These are phyloP conservation scores for Nemotelus nigrinus DNA, from an alignment of 2,888 invertebrate species.

Conservation along the genomic window DNA sequence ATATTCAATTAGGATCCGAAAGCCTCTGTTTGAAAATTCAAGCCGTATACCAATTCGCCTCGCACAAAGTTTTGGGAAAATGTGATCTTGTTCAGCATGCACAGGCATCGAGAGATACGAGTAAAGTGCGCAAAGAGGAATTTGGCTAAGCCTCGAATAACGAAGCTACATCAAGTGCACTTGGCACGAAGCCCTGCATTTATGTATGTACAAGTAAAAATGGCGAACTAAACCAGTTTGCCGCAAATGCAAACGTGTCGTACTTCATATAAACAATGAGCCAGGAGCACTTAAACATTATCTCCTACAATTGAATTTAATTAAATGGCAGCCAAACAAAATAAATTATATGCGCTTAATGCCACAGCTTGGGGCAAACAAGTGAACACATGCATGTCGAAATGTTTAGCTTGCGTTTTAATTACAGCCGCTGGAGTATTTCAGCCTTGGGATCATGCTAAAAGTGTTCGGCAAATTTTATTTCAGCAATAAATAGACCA, in stretches of 20 bases:
- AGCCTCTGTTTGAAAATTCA: background rate
- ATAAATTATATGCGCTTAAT: conserved; percentile 33
- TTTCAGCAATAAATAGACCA: conserved; percentile 2
- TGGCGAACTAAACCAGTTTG: conserved; percentile 11
- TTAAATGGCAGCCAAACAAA: conserved; percentile 35
- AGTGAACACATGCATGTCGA: conserved; percentile 12
- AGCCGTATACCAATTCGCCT: background rate
- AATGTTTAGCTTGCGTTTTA: conserved; percentile 43
- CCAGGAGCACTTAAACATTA: conserved; percentile 27
- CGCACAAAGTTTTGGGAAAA: background rate
- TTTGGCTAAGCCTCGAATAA: conserved; percentile 14
- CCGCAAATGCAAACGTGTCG: conserved; percentile 27
- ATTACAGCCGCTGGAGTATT: conserved; percentile 25
- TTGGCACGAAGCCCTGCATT: conserved; percentile 23
- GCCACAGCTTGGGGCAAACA: background rate
- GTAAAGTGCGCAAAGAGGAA: background rate
- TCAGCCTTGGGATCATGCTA: background rate
- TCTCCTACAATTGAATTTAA: conserved; percentile 42
- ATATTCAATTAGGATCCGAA: background rate
- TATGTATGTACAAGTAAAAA: background rate
- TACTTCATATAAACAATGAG: conserved; percentile 37
- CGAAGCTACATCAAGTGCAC: conserved; percentile 32
- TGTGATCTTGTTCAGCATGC: too few species aligned
- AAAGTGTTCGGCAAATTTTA: background rate
- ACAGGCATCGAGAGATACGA: too few species aligned